phyloP scores from a whole-genome alignment of 1,140 invertebrate species.

The Pantala flavescens region DNA sequence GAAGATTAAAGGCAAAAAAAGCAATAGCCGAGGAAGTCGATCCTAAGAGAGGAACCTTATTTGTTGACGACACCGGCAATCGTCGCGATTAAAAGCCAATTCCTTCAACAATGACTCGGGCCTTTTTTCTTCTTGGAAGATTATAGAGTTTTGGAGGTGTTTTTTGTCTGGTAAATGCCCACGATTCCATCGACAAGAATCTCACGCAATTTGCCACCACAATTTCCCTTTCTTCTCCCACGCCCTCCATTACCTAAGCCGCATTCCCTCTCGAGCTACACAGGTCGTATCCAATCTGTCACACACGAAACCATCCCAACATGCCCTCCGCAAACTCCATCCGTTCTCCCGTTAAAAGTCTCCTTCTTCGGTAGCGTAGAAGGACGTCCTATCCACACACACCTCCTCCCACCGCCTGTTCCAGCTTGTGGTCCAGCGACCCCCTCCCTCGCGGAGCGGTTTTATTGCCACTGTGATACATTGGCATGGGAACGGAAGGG shows the following conservation, averaged over 20 bases:
- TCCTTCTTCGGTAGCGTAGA: conserved; percentile 3
- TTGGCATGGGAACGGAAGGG: conserved; percentile 6
- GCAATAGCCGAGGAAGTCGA: background rate
- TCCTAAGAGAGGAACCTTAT: background rate
- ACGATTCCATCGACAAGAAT: conserved; percentile 1
- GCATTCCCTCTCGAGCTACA: background rate
- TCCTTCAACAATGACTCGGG: background rate
- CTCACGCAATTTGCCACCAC: background rate
- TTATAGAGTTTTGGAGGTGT: background rate
- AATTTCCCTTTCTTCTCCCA: background rate
- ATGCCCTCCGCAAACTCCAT: background rate
- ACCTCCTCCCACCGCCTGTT: background rate
- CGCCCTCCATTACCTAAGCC: background rate
- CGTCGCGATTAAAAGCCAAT: conserved; percentile 8
- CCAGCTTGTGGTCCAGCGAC: background rate
- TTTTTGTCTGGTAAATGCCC: background rate
- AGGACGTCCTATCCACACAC: background rate
- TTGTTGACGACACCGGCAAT: background rate
- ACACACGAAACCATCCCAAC: conserved; percentile 4
- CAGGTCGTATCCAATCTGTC: conserved; percentile 4
- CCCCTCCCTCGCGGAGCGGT: background rate
- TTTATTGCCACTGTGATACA: conserved; percentile 9
- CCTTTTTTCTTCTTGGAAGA: background rate
- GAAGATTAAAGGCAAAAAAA: background rate
- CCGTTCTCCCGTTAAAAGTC: background rate